Evolutionary conservation across 2,888 invertebrate species (phyloP), one percentile per base, ranked within the genome.

Genomic region (Arctia plantaginis): DNA sequence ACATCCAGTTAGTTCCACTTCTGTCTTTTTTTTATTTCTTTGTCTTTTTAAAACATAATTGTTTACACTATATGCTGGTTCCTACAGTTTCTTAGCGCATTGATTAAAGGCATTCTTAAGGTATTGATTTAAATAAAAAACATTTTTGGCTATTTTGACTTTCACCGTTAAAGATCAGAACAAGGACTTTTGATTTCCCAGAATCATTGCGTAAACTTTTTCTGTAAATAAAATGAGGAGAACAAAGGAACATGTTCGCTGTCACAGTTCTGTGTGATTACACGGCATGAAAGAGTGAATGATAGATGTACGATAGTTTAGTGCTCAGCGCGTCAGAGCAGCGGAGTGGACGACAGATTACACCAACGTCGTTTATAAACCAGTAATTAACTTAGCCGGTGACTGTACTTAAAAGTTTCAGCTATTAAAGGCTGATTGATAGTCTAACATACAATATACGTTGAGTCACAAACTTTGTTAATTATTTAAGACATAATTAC

Each of bases 301-400:
- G 67, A 72, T 62, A 41, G 33, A 72, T 67, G 67, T 20, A 18
- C 47, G 23, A 33, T 20, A 67, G 67, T 47, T 67, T 30, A 30
- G 47, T 33, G 13, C 30, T 67, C 12, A 20, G 66, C 66, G 10
- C 67, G 67, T 20, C 12, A 44, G 47, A 47, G 47, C 47, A 33
- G 6, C 39, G 27, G 39, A 33, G 55, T 44, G 35, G 62, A 4
- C 41, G 72, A 72, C 72, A 72, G 72, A 66, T 67, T 47, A 66
- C 66, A 59, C 27, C 12, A 20, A 51, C 66, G 39, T 20, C 20
- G 62, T 44, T 44, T 51, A 44, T 51, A 64, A n/a, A 8, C 6
- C 30, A 12, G 23, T 47, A 35, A 65, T 35, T 71, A 33, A 65
- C 65, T 64, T 47, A 69, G 13, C 7, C 20, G 30, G 23, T 33